These are phyloP conservation scores for Lepilemur ruficaudatus DNA, from an alignment of 2,797 vertebrate species.

Conservation along the genomic window DNA sequence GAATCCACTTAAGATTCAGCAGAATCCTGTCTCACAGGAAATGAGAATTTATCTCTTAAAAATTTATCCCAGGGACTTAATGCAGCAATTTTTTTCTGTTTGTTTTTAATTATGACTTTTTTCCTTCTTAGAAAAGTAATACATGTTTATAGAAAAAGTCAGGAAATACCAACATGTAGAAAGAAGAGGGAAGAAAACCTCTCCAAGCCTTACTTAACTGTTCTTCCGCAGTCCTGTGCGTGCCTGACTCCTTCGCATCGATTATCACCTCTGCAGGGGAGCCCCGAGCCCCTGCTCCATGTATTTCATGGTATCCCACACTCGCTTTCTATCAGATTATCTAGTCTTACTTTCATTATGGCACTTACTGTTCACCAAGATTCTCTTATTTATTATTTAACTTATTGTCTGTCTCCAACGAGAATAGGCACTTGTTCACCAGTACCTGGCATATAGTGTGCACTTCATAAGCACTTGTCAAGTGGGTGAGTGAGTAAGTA, in stretches of 20 bases:
- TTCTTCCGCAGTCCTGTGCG: not conserved
- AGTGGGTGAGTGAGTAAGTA: not conserved
- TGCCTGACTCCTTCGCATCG: not conserved
- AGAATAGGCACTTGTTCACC: not conserved
- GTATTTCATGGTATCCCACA: not conserved
- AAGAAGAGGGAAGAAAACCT: not conserved
- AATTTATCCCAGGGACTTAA: not conserved
- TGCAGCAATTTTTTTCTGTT: not conserved
- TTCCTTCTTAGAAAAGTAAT: not conserved
- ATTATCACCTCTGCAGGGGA: not conserved
- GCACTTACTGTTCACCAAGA: not conserved
- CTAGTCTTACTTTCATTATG: not conserved
- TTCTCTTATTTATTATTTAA: not conserved
- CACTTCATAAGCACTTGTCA: not conserved
- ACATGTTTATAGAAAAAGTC: not conserved
- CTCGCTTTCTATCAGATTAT: not conserved
- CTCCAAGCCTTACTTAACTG: not conserved
- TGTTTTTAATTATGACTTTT: not conserved
- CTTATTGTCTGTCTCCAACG: not conserved
- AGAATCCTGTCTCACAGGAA: not conserved
- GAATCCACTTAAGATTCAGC: not conserved
- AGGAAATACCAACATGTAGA: not conserved
- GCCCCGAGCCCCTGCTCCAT: not conserved
- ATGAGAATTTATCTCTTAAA: not conserved
- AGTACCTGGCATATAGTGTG: not conserved